Base-by-base conservation (phyloP, 1,140 invertebrate genomes). In the Drosophila tristis region DNA sequence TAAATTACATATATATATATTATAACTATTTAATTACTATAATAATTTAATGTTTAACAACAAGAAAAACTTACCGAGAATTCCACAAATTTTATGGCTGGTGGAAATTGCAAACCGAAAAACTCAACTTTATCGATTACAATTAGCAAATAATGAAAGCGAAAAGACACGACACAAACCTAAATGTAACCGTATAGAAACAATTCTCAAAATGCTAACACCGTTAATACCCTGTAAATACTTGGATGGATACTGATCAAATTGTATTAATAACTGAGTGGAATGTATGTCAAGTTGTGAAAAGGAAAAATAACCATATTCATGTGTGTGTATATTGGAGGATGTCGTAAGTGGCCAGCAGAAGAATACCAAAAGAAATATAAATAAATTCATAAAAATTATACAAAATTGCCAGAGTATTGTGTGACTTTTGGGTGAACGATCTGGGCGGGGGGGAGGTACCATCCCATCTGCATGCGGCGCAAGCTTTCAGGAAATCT, bases 1-100 rank as follows among this genome's bases (percentile, higher is more conserved):
- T 87, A 89, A 81, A 78, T 78, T 78, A 77, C 44, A 68, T 48
- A 62, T 78, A 63, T 78, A 60, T 60, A 61, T 76, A 84, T 62
- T 82, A 82, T 65, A 58, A 73, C 39, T 63, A 63, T 57, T 56
- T 71, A 75, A 66, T 74, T 64, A 87, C 63, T 84, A 87, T 42
- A 39, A 75, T 87, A 60, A 82, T 84, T 89, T 66, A 82, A 74
- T 87, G 76, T 67, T 65, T 39, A 58, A 48, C 25, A 47, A 50
- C 43, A 50, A 13, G 39, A 59, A 45, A 68, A 5, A 51, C 49
- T 48, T 47, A 53, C 31, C 48, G 47, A 74, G 9, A 49, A 64
- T 66, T 78, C 59, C 62, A 86, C 26, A 39, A 65, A 73, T 64
- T 79, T 67, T 80, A 80, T 66, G 65, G 60, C 74, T 73, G 63